Base-by-base conservation (phyloP, 1,140 invertebrate genomes). In the Chelonus insularis region DNA sequence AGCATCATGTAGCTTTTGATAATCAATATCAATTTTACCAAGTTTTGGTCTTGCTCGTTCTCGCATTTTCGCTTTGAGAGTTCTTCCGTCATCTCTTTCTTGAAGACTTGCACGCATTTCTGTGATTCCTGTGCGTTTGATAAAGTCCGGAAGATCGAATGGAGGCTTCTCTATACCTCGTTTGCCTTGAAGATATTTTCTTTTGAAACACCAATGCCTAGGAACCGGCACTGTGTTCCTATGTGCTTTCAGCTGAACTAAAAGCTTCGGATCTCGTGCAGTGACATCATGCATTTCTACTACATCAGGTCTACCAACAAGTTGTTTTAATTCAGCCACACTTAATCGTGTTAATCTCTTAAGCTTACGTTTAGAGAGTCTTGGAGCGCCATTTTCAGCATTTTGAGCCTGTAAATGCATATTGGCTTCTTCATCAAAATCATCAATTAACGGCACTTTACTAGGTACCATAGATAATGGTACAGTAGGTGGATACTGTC, bases 221-320 rank as follows among this genome's bases (percentile, higher is more conserved):
- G 98, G 98, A 12, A 99, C 97, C 64, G 91, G 87, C 0, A 94
- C 92, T 87, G 93, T 75, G 91, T 95, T 62, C 95, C 98, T 25
- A 65, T 96, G 95, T 4, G 96, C 94, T 82, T 99, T 99, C 3
- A 99, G 81, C 73, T 96, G 92, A 4, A 99, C 94, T 2, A 99
- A 83, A 5, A 99, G 82, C 72, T 95, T 93, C 0, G 98, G 98
- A 84, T 99, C 98, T 51, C 93, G 84, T 0, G 97, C 96, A 0
- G 97, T 99, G 0, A 99, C 97, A 82, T 99, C 98, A 74, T 99
- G 97, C 97, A 99, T 99, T 84, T 99, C 98, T 1, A 99, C 98
- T 9, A 99, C 95, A 84, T 99, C 98, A 0, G 98, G 97, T 48
- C 97, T 84, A 50, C 87, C 86, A 0, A 98, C 92, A 4, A 95